Base-by-base conservation (phyloP, 2,888 invertebrate genomes). In the Cosmia trapezina region DNA sequence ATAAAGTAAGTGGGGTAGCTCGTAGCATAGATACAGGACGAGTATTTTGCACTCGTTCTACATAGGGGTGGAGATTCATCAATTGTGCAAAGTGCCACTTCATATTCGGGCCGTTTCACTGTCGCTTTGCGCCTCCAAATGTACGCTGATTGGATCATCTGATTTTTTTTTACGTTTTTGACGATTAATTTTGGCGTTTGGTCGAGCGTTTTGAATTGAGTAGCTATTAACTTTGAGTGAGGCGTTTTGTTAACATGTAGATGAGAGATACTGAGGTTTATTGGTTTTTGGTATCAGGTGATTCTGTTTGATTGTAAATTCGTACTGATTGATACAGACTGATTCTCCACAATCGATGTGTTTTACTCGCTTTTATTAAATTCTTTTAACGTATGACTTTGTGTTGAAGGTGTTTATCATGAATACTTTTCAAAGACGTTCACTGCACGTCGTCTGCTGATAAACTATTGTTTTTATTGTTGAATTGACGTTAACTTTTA, bases 61-160 rank as follows among this genome's bases (percentile, higher is more conserved):
- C 85, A 73, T 66, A 89, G 89, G 93, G 93, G 92, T 91, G 91
- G 92, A 91, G 92, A 93, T 93, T 93, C 94, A 93, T 94, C 93
- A 93, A 92, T 93, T 93, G 93, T 92, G 92, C 91, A 92, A 93
- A 94, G 93, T 93, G 93, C 90, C 93, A 94, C 94, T 94, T 94
- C 94, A 94, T 91, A 94, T 93, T 92, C 93, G 90, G 91, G 88
- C 91, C 89, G 90, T 89, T 91, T 90, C 90, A 91, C 91, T 89
- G 91, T 90, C 91, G 89, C 91, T 93, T 92, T 92, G 87, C 90
- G 90, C 90, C 88, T 92, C 79, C 86, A 88, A 91, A 90, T 90
- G 87, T 90, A 90, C 87, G 81, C 77, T 89, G 93, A 93, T 92
- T 92, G 90, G 89, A 89, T 90, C 87, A 90, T 89, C 86, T 63